Conservation (phyloP, 2,113 vertebrate genomes). For the Gorsachius goisagi region DNA sequence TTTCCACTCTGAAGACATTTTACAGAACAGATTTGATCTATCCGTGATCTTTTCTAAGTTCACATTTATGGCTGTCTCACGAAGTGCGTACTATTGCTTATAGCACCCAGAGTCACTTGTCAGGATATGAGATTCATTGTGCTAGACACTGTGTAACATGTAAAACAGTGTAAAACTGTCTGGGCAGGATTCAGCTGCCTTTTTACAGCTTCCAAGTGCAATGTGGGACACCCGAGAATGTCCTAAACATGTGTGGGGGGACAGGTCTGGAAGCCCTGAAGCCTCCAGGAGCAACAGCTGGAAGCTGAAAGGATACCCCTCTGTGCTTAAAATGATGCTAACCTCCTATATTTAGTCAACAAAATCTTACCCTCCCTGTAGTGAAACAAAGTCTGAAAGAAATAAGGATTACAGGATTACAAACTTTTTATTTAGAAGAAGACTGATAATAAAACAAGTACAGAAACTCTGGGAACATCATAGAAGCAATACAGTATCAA, state of each 20-base stretch:
- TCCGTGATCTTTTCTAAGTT: not conserved
- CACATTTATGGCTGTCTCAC: not conserved
- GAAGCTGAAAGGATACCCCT: not conserved
- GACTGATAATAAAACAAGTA: not conserved
- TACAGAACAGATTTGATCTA: not conserved
- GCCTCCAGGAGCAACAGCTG: not conserved
- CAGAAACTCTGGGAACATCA: not conserved
- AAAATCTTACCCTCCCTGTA: not conserved
- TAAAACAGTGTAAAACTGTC: not conserved
- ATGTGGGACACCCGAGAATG: not conserved
- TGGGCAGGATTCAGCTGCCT: not conserved
- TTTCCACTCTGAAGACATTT: not conserved
- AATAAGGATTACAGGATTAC: not conserved
- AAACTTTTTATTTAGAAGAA: not conserved
- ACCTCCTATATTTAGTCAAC: not conserved
- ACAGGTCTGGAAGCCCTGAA: not conserved
- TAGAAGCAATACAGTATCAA: not conserved
- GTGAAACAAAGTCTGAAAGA: not conserved
- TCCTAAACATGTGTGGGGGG: not conserved
- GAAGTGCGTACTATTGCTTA: not conserved
- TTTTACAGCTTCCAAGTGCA: not conserved
- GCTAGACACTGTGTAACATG: not conserved
- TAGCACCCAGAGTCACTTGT: not conserved
- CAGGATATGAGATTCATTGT: conserved; percentile 10
- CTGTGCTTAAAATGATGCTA: not conserved